Evolutionary conservation across 2,888 invertebrate species (phyloP).

Genomic region (Dryadula phaetusa): DNA sequence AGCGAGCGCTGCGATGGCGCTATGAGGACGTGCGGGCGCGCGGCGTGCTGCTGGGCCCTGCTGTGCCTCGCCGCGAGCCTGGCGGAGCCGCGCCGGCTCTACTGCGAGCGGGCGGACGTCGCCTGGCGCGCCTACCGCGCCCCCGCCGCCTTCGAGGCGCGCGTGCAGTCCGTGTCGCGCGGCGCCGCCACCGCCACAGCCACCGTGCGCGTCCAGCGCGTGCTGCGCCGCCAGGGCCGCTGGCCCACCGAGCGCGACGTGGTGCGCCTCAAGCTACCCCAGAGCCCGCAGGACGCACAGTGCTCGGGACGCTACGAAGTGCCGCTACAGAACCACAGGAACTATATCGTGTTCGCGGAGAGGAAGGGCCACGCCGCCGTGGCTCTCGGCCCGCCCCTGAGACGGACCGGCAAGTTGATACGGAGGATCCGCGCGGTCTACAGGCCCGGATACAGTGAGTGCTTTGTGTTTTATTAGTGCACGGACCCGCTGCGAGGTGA

Average conservation of each 20-base stretch:
- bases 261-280: constrained; percentile 67
- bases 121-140: constrained; percentile 82
- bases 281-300: constrained; percentile 55
- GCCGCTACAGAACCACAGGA: constrained; percentile 73
- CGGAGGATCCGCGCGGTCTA: constrained; percentile 79
- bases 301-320: constrained; percentile 79
- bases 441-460: constrained; percentile 81
- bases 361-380: constrained; percentile 74
- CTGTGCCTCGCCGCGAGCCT: constrained; percentile 65
- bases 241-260: constrained; percentile 74
- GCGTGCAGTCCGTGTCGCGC: constrained; percentile 72
- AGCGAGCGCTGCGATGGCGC: constrained; percentile 76
- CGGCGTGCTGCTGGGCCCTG: constrained; percentile 79
- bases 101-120: constrained; percentile 82
- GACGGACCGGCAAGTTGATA: constrained; percentile 72
- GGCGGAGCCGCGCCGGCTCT: constrained; percentile 71
- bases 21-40: constrained; percentile 79
- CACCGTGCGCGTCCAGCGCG: constrained; percentile 74
- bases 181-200: constrained; percentile 70
- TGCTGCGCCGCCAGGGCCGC: constrained; percentile 72
- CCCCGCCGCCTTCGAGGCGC: constrained; percentile 80
- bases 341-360: constrained; percentile 82
- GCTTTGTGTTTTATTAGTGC: constrained; percentile 60
- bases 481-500: constrained; percentile 48
- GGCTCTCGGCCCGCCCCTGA: constrained; percentile 77